Base-by-base conservation (phyloP, 2,797 vertebrate species). In the Leptodactylus fallax region DNA sequence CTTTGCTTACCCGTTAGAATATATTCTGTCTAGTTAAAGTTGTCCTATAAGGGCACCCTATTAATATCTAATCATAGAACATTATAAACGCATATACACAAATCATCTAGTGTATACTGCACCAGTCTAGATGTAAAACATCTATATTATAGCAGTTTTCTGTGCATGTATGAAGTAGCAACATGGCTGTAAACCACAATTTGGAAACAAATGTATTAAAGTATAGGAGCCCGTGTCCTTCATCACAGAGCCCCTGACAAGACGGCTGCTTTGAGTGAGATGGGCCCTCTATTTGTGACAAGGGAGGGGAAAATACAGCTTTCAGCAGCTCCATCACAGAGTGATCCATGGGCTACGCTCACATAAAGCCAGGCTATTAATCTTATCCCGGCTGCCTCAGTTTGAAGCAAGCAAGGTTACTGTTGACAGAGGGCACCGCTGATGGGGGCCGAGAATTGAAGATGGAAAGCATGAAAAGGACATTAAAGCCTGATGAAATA, bases 321-420 rank as follows among this genome's bases (percentile, higher is more conserved):
- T 92, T 93, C 81, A 91, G 90, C 89, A 89, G 83, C 85, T 94
- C 89, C 90, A 91, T 92, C 90, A 88, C 90, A 90, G 90, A 93
- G 92, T 94, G 94, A 94, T 95, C 92, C 92, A 90, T 94, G 89
- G 92, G 93, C 89, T 93, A 91, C 90, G 87, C 91, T 92, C 91
- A 88, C 83, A 74, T 76, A 63, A 90, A 93, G 93, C 94, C 92
- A 94, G 90, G 91, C 93, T 92, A 94, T 95, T 95, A 94, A 95
- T 94, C 95, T 94, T n/a, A 10, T 88, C 81, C 91, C 81, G 92
- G 94, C 92, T 90, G 90, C 90, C 88, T 95, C 93, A 93, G 93
- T 92, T 92, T 92, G 92, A 93, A 92, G 79, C 27, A 79, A 86
- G 90, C 93, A 94, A 94, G 93, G 93, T 95, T 93, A 94, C 92